These are phyloP conservation scores for Maconellicoccus hirsutus DNA, from an alignment of 1,140 invertebrate species.

Conservation along the genomic window DNA sequence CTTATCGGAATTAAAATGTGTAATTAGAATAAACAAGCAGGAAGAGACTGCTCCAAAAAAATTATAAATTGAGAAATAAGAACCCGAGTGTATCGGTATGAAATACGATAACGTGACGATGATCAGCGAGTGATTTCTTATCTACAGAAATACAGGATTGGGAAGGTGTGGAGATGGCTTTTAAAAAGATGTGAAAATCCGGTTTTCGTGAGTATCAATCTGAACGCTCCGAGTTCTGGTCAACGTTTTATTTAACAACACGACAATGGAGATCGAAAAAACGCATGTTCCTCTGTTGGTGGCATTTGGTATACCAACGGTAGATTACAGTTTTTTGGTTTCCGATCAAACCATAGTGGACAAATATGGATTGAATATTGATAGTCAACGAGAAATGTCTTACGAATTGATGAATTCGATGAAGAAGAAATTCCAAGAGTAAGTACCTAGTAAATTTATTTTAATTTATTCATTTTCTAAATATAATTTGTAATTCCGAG, in stretches of 20 bases:
- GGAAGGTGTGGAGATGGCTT: not conserved
- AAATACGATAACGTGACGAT: not conserved
- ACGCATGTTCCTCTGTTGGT: not conserved
- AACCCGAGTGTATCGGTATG: too few relatives aligned
- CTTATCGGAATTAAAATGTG: too few relatives aligned
- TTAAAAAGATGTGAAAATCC: not conserved
- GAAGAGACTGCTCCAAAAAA: too few relatives aligned
- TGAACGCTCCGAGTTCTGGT: not conserved
- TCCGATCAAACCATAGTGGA: not conserved
- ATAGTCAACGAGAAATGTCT: not conserved
- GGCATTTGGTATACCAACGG: not conserved
- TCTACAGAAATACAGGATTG: not conserved
- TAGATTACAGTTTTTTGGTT: not conserved
- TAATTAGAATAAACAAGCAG: too few relatives aligned
- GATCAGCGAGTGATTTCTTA: not conserved
- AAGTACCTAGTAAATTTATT: too few relatives aligned
- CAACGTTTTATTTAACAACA: not conserved
- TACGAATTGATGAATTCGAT: not conserved
- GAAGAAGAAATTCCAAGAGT: not conserved
- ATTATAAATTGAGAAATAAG: too few relatives aligned
- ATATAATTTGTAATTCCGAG: too few relatives aligned
- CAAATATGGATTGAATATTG: not conserved
- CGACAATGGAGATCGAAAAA: not conserved
- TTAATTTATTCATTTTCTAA: too few relatives aligned
- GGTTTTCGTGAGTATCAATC: not conserved